Base-by-base conservation (phyloP, 2,113 vertebrate genomes). In the Myiozetetes cayanensis region DNA sequence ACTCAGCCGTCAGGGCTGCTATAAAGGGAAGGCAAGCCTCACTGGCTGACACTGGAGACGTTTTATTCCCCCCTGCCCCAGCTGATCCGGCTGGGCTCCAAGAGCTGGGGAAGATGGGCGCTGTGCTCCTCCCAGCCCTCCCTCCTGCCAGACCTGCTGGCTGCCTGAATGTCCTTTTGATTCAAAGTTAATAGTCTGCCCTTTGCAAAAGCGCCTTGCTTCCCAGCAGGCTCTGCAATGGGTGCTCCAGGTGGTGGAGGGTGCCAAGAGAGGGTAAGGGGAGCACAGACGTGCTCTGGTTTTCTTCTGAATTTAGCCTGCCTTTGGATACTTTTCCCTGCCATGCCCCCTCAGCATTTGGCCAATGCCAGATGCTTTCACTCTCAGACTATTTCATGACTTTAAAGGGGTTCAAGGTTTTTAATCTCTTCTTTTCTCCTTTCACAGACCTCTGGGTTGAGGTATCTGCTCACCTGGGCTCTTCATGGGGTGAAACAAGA, bases 11-110 rank as follows among this genome's bases (percentile, higher is more conserved):
- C 33, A 75, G 81, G 79, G 71, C 84, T 87, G 85, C 91, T 93
- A 90, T 94, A 96, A 94, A 90, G 68, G 89, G 95, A 89, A 96
- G 78, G 39, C 68, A 43, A 91, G 63, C 73, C 41, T 89, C 84
- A 30, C 76, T 5, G 8, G 11, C n/a, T 7, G 31, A 86, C 70
- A 85, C 75, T 35, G 27, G 83, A 96, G 79, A 81, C 0, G 1
- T 61, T 96, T 81, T 44, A 75, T 83, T 85, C 62, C 55, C 50
- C 37, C 22, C n/a, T 90, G 79, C 43, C 79, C 89, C 87, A 91
- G 68, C 37, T 66, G 82, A 95, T 93, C 28, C 1, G 4, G 28
- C 81, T 47, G 67, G 79, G 27, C 80, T 95, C 82, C 88, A 91
- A 49, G 18, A 62, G 71, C 78, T 24, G 43, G 56, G 73, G 19